These are phyloP conservation scores for Drosophila prosaltans DNA, from an alignment of 1,140 invertebrate species.

Conservation along the genomic window DNA sequence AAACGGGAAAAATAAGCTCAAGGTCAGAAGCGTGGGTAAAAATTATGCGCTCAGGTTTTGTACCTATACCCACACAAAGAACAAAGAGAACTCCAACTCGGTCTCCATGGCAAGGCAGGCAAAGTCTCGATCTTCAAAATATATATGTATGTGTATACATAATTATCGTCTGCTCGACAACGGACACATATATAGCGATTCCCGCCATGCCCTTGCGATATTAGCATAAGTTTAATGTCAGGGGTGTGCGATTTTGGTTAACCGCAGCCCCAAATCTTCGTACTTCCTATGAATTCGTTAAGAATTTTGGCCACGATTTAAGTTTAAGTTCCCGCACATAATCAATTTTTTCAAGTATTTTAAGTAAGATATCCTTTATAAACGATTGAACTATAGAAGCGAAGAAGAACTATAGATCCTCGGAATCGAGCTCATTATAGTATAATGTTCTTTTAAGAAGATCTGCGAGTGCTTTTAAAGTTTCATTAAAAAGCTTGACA, in stretches of 20 bases:
- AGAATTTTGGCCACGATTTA: too few relatives aligned
- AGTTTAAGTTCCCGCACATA: too few relatives aligned
- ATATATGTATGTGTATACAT: neutral
- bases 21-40: constrained; percentile 77
- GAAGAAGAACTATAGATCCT: too few relatives aligned
- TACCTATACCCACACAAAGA: constrained; percentile 8
- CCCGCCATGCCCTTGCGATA: constrained; percentile 3
- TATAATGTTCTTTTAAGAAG: too few relatives aligned
- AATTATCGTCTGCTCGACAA: neutral
- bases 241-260: neutral
- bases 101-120: neutral
- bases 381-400: too few relatives aligned
- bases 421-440: too few relatives aligned
- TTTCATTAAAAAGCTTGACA: too few relatives aligned
- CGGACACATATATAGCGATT: neutral
- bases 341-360: too few relatives aligned
- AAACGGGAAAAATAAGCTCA: constrained; percentile 72
- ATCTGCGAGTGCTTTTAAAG: too few relatives aligned
- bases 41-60: constrained; percentile 3
- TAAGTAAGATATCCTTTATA: too few relatives aligned
- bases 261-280: too few relatives aligned
- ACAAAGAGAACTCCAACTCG: constrained; percentile 14
- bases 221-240: constrained; percentile 11
- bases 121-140: constrained; percentile 31
- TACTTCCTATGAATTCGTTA: too few relatives aligned